phyloP scores from a whole-genome alignment of 2,888 invertebrate genomes.

The Orthonevra nobilis region DNA sequence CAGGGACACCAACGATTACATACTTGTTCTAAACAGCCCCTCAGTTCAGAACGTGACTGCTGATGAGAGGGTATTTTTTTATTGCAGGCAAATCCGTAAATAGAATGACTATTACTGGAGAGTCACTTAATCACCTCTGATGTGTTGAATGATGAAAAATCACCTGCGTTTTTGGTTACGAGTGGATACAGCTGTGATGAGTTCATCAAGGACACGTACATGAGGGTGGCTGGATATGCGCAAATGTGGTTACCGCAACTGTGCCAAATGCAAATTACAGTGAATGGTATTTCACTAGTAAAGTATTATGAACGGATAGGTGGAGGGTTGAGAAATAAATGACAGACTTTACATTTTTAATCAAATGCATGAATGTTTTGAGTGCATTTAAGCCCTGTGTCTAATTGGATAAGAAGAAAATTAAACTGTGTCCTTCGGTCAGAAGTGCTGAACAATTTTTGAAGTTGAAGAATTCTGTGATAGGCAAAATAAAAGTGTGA shows the following conservation, averaged over 20 bases:
- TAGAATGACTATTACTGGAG: neutral
- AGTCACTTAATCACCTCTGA: slow-evolving; percentile 39
- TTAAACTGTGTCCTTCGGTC: neutral
- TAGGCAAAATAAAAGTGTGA: no score
- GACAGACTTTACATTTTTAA: slow-evolving; percentile 44
- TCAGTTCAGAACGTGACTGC: no score
- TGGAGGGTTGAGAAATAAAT: slow-evolving; percentile 1
- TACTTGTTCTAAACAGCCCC: slow-evolving; percentile 9
- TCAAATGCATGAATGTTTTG: slow-evolving; percentile 28
- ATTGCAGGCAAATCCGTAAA: neutral
- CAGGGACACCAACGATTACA: neutral
- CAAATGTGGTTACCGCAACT: neutral
- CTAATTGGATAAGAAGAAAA: slow-evolving; percentile 4
- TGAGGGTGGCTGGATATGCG: neutral
- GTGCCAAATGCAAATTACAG: slow-evolving; percentile 18
- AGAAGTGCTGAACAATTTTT: neutral
- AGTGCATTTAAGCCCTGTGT: slow-evolving; percentile 4
- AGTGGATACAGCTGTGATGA: slow-evolving; percentile 1
- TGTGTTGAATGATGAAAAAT: slow-evolving; percentile 43
- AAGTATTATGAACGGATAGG: slow-evolving; percentile 36
- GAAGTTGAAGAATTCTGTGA: no score
- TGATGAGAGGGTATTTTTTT: neutral
- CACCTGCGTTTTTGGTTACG: slow-evolving; percentile 38
- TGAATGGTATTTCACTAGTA: slow-evolving; percentile 42
- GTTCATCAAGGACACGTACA: slow-evolving; percentile 6